Base-by-base conservation (phyloP, 2,888 invertebrate genomes). In the Orthosia gracilis region DNA sequence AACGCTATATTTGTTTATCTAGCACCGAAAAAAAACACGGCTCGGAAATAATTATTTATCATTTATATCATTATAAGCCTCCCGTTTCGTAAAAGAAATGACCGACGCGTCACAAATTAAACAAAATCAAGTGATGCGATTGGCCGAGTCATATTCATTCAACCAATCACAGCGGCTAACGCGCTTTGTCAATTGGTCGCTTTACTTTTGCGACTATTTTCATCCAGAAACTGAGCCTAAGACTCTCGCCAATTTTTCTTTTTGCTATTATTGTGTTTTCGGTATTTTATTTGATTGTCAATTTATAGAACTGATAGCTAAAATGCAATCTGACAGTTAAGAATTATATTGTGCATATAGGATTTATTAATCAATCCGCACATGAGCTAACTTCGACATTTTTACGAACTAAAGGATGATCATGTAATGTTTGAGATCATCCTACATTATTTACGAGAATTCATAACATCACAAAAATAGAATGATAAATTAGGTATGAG, bases 401-500 rank as follows among this genome's bases (percentile, higher is more conserved):
- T 23, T 17, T 40, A 40, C 55, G 31, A 23, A 73, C 9, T 3
- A 13, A 61, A 54, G 5, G 15, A 31, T 7, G 15, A 15, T 31
- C 15, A 17, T 47, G 9, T 17, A 40, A 9, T 47, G 13, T 57
- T 50, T 73, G 23, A 62, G 26, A 52, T 31, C 2, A 74, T 15
- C 23, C 3, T 7, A 26, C 23, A 58, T 23, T 45, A 61, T 82
- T 76, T 31, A 15, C 50, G 1, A 82, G 23, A 55, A 62, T 66
- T 82, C 11, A 40, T 47, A 57, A n/a, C 26, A 65, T 13, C 4
- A 26, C 67, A 61, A 57, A 78, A 78, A 62, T 78, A 82, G 67
- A 82, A 76, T 82, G 67, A 67, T 78, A 21, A 47, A 62, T 82
- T 81, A 17, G 13, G 11, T 49, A 26, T 21, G 63, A 59, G 63